phyloP scores from a whole-genome alignment of 2,888 invertebrate species.

The Rhyacophila evoluta region DNA sequence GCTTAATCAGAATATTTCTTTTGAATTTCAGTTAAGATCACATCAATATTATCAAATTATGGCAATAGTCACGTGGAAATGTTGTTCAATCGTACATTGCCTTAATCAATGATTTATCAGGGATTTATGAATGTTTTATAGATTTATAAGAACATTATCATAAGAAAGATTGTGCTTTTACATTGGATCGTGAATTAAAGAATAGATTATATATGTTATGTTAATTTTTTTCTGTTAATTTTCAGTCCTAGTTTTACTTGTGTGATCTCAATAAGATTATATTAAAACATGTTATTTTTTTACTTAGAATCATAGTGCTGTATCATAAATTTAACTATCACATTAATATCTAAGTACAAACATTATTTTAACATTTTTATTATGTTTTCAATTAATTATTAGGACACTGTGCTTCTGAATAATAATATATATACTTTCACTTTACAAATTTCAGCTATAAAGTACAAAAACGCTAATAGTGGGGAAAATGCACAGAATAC shows the following conservation, averaged over 20 bases:
- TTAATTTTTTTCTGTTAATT: neutral
- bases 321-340: constrained; percentile 40
- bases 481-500: constrained; percentile 8
- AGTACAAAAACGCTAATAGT: constrained; percentile 21
- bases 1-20: too few species aligned
- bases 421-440: neutral
- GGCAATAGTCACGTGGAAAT: too few species aligned
- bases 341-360: constrained; percentile 47
- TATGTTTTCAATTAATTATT: neutral
- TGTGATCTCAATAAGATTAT: neutral
- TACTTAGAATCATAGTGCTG: constrained; percentile 5
- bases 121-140: too few species aligned
- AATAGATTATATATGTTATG: too few species aligned
- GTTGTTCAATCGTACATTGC: too few species aligned
- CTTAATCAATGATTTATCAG: too few species aligned
- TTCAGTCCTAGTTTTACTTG: neutral
- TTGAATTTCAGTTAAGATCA: too few species aligned
- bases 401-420: constrained; percentile 24
- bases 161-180: too few species aligned
- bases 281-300: constrained; percentile 25
- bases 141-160: too few species aligned
- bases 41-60: too few species aligned
- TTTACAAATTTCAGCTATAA: constrained; percentile 15
- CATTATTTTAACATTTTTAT: constrained; percentile 31
- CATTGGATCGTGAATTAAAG: too few species aligned